These are phyloP conservation scores for Eublepharis macularius DNA, from an alignment of 2,113 vertebrate species.

Conservation along the genomic window DNA sequence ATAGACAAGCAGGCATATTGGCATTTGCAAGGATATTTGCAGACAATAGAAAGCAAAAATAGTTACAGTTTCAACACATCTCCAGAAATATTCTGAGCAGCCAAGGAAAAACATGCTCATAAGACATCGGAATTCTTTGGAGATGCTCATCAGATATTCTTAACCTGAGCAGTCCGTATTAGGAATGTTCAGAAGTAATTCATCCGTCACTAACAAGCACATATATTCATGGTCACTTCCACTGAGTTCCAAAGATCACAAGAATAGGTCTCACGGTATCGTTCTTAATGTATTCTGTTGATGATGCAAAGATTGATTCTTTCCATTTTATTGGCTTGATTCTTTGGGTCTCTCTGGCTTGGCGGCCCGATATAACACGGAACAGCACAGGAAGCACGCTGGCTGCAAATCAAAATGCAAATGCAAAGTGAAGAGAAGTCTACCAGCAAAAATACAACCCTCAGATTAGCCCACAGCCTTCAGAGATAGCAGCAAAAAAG, in stretches of 20 bases:
- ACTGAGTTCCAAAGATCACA: constrained; percentile 7
- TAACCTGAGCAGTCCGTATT: neutral
- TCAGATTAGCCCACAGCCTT: neutral
- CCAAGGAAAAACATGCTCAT: neutral
- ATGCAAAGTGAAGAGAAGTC: constrained; percentile 23
- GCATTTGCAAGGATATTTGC: neutral
- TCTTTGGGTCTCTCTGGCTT: neutral
- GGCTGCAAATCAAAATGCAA: neutral
- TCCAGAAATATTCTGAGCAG: neutral
- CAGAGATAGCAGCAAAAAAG: neutral
- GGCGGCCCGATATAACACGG: neutral
- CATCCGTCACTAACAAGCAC: constrained; percentile 8
- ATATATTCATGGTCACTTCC: constrained; percentile 4
- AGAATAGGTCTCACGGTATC: neutral
- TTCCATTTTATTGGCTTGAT: neutral
- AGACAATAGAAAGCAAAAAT: neutral
- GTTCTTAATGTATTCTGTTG: constrained; percentile 21
- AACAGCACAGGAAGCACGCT: neutral
- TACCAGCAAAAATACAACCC: neutral
- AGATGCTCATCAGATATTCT: neutral
- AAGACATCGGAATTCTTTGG: neutral
- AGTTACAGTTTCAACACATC: neutral
- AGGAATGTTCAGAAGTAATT: constrained; percentile 1
- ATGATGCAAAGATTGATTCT: constrained; percentile 5
- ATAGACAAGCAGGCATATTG: neutral